Evolutionary conservation across 1,140 invertebrate species (phyloP).

Genomic region (Drosophila funebris): DNA sequence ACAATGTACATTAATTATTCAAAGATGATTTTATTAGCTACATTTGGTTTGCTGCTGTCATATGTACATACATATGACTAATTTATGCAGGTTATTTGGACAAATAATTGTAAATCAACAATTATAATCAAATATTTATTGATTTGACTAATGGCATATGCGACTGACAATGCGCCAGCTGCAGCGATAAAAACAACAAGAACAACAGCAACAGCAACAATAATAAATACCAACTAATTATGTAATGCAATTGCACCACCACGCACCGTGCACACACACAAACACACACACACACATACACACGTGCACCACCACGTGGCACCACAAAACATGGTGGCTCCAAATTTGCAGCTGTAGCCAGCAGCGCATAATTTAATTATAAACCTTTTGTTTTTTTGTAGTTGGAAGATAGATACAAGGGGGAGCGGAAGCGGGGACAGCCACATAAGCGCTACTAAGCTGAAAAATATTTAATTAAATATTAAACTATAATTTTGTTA

Average conservation of each 20-base stretch:
- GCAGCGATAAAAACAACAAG: conserved; percentile 23
- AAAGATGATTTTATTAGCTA: background rate
- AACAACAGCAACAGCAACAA: conserved; percentile 18
- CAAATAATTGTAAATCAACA: conserved; percentile 77
- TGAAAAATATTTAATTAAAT: conserved; percentile 73
- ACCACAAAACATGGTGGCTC: conserved; percentile 12
- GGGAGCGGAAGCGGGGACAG: background rate
- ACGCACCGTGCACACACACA: background rate
- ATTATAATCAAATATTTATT: conserved; percentile 80
- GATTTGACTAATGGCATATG: conserved; percentile 64
- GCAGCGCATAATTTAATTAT: conserved; percentile 61
- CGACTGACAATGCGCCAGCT: background rate
- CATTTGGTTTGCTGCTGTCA: conserved; percentile 12
- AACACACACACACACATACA: conserved; percentile 4
- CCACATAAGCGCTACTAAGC: conserved; percentile 46
- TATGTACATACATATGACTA: conserved; percentile 29
- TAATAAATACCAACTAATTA: conserved; percentile 57
- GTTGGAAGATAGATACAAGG: background rate
- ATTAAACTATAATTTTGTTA: conserved; percentile 76
- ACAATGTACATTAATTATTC: conserved; percentile 8
- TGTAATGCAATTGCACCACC: conserved; percentile 38
- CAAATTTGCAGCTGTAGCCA: conserved; percentile 25
- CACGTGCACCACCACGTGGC: conserved; percentile 5
- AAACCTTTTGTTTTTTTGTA: conserved; percentile 25
- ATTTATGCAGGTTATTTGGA: conserved; percentile 53